phyloP scores from a whole-genome alignment of 2,888 invertebrate species.

The Timandra comae region DNA sequence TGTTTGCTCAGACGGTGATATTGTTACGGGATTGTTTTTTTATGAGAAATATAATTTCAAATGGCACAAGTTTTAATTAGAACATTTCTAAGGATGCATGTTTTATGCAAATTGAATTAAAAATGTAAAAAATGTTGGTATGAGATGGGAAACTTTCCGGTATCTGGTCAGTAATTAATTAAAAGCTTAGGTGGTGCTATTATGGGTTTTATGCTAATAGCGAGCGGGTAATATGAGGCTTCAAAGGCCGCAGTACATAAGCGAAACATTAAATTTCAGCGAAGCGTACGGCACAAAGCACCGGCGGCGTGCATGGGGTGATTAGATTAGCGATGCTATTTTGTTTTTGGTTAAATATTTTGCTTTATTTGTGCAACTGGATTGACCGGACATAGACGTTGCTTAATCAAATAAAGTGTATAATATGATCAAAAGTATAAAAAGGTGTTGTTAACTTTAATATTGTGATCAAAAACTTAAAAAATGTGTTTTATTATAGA shows the following conservation, averaged over 20 bases:
- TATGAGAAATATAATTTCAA: conserved; percentile 8
- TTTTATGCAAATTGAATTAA: conserved; percentile 45
- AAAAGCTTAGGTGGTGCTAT: conserved; percentile 62
- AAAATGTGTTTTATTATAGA: too few relatives aligned
- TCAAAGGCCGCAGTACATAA: conserved; percentile 26
- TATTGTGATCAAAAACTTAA: too few relatives aligned
- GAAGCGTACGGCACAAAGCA: conserved; percentile 43
- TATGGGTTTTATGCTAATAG: conserved; percentile 71
- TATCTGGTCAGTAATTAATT: conserved; percentile 66
- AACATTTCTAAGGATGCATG: conserved; percentile 24
- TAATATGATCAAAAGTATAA: too few relatives aligned
- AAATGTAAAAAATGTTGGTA: conserved; percentile 41
- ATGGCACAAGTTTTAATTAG: conserved; percentile 28
- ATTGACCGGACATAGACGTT: too few relatives aligned
- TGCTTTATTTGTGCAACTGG: too few relatives aligned
- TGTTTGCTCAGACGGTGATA: conserved; percentile 61
- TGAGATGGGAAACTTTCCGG: conserved; percentile 36
- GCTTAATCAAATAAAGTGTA: too few relatives aligned
- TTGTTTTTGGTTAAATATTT: conserved; percentile 10
- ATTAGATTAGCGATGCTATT: conserved; percentile 44
- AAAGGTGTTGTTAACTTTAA: too few relatives aligned
- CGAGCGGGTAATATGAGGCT: conserved; percentile 53
- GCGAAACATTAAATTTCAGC: conserved; percentile 60
- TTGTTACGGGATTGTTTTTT: conserved; percentile 24
- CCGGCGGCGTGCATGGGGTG: conserved; percentile 28